Base-by-base conservation (phyloP, 1,140 invertebrate species). In the Drosophila sucinea region DNA sequence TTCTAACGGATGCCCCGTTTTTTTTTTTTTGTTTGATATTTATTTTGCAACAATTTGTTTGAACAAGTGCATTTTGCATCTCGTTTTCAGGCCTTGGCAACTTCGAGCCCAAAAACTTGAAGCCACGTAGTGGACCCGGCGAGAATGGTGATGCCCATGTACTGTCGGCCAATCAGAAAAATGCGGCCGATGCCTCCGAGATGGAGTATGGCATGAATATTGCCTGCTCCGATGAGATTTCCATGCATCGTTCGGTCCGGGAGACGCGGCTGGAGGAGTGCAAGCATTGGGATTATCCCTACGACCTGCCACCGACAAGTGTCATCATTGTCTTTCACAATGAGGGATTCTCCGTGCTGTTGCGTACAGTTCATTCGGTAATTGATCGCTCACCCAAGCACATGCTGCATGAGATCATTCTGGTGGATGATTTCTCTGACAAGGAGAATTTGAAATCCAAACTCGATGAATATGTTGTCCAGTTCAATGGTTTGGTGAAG, bases 241-340 rank as follows among this genome's bases (percentile, higher is more conserved):
- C 94, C 17, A 90, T 93, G 67, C 94, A 96, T 90, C 94, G 98
- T 79, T 93, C 95, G 6, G 96, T 99, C 70, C 96, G 96, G 27
- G 98, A 99, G 92, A 97, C 97, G 0, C 94, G 98, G 64, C 92
- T 96, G 33, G 93, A 95, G 41, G 98, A 99, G 92, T 99, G 99
- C 93, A 97, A 97, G 92, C 96, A 98, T 91, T 99, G 99, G 98
- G 95, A 98, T 85, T 99, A 99, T 93, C 97, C 98, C 4, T 94
- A 95, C 79, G 93, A 96, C 69, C 93, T 99, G 76, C 98, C 98
- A 0, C 95, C 94, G 60, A 97, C 98, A 3, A 98, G 97, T 91
- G 98, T 99, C 0, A 98, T 99, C 73, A 96, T 99, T 70, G 99
- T 99, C 8, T 99, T 99, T 92, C 98, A 99, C 91, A 99, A 99